Base-by-base conservation (phyloP, 1,140 invertebrate genomes). In the Mylabris phalerata region DNA sequence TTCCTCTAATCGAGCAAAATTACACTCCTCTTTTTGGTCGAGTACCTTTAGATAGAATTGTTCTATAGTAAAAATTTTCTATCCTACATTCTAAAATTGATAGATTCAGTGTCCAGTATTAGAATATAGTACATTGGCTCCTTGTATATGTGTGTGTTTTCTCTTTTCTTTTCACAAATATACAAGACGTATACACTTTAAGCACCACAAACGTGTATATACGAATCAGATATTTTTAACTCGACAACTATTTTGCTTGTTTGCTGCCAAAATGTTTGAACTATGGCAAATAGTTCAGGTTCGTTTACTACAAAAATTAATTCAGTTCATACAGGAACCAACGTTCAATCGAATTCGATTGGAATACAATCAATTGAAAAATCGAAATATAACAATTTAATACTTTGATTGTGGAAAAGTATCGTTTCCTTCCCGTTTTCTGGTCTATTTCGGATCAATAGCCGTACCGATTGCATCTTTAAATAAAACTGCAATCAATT, bases 251-350 rank as follows among this genome's bases (percentile, higher is more conserved):
- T 67, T 32, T 67, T 57, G 65, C 65, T 57, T 62, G 61, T 67
- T 67, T 63, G 68, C 60, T 70, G 68, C 67, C 68, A 70, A 67
- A 70, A 70, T 64, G 66, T 68, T 68, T 68, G 65, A 66, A 70
- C 66, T 68, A 68, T 70, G 64, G 66, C 64, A 67, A 69, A 68
- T 67, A 69, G 65, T 66, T 65, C 56, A 59, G 60, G 59, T 62
- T 66, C 64, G 57, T 66, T 64, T 68, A 65, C 59, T 65, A 63
- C 55, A 65, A 55, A 65, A 67, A 64, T 62, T 56, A 42, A 42
- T 57, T 47, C n/a, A 10, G n/a, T 40, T 40, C 32, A 32, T 32
- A 32, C 32, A 32, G 32, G 32, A 32, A 32, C 4, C 32, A 32
- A 32, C 2, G 7, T 32, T 32, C 1, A 32, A 32, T 32, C 32